Evolutionary conservation across 2,888 invertebrate species (phyloP).

Genomic region (Autographa gamma): DNA sequence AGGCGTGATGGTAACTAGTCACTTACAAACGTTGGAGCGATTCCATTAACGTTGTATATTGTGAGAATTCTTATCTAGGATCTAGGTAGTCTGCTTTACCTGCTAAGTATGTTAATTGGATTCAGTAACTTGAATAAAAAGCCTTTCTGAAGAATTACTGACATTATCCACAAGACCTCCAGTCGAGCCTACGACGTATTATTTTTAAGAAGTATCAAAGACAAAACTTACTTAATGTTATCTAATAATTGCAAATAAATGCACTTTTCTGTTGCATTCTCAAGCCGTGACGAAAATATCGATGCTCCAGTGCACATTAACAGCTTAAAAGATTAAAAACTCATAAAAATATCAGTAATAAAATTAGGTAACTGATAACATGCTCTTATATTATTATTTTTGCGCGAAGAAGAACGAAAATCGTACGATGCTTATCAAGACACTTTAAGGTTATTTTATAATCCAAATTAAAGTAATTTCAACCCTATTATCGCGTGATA

Average conservation of each 20-base stretch:
- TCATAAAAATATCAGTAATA: slow-evolving; percentile 18
- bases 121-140: no score
- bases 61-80: no score
- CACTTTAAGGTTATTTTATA: slow-evolving; percentile 38
- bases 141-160: no score
- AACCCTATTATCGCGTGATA: not conserved
- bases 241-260: not conserved
- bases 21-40: no score
- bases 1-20: no score
- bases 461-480: slow-evolving; percentile 10
- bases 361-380: slow-evolving; percentile 37
- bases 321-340: not conserved
- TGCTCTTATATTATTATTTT: not conserved
- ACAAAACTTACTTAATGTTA: no score
- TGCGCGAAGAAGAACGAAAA: slow-evolving; percentile 42
- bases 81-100: no score
- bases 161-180: no score
- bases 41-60: no score
- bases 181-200: no score
- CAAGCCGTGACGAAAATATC: not conserved
- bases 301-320: not conserved
- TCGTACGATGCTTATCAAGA: slow-evolving; percentile 53
- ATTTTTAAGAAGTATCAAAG: no score
- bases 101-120: no score
- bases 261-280: not conserved